phyloP scores from a whole-genome alignment of 2,888 invertebrate genomes.

The Caenorhabditis sp. region DNA sequence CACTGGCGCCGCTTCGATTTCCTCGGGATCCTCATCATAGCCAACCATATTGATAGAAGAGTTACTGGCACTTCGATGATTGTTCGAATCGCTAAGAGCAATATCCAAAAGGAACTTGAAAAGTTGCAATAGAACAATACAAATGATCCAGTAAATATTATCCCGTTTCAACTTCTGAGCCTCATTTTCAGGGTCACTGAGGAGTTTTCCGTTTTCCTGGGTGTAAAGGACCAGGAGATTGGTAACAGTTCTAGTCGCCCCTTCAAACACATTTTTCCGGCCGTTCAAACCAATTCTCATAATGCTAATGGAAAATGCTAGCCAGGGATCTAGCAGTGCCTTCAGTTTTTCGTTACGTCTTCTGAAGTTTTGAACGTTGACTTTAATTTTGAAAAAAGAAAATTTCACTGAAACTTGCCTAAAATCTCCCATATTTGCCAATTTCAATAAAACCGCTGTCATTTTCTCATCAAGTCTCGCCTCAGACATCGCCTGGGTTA shows the following conservation, averaged over 20 bases:
- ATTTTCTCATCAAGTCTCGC: constrained; percentile 73
- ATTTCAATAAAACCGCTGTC: constrained; percentile 23
- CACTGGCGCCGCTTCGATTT: constrained; percentile 28
- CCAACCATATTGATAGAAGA: constrained; percentile 34
- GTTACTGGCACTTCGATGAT: constrained; percentile 59
- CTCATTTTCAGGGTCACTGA: constrained; percentile 30
- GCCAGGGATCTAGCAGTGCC: constrained; percentile 41
- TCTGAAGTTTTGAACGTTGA: constrained; percentile 12
- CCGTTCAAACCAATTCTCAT: constrained; percentile 39
- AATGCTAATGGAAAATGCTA: constrained; percentile 52
- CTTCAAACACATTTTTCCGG: constrained; percentile 24
- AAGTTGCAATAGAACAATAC: constrained; percentile 31
- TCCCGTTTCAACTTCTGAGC: constrained; percentile 34
- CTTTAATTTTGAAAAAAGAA: too few relatives aligned
- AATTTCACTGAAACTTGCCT: too few relatives aligned
- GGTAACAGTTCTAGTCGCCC: constrained; percentile 23
- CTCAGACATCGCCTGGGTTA: constrained; percentile 79
- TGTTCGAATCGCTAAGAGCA: constrained; percentile 44
- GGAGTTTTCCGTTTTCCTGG: constrained; percentile 47
- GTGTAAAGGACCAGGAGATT: constrained; percentile 31
- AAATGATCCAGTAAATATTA: constrained; percentile 39
- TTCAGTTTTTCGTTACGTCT: constrained; percentile 34
- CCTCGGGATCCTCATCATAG: constrained; percentile 42
- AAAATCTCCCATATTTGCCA: constrained; percentile 34
- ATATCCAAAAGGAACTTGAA: constrained; percentile 42